Evolutionary conservation across 2,113 vertebrate genomes (phyloP), one percentile per base, ranked within the genome.

Genomic region (Ploceus nigricollis): DNA sequence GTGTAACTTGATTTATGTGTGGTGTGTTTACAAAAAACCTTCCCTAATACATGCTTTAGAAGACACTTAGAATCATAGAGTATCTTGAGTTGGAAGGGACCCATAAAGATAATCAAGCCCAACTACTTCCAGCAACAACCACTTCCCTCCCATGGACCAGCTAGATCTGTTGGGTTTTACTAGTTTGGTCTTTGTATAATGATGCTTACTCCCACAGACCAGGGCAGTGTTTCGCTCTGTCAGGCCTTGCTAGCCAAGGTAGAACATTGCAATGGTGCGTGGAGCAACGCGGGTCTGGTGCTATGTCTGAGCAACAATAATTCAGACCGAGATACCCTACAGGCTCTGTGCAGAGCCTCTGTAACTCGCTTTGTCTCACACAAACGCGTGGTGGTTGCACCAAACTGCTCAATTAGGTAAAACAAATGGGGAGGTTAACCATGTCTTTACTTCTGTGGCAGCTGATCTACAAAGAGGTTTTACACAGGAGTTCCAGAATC

Each of bases 311-410:
- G 24, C 23, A 85, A 37, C 22, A 76, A 2, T 13, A 56, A 56
- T 44, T 79, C 16, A 64, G 45, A 27, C 9, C 58, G 45, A 68
- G 30, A 15, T 30, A 27, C 4, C 1, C 0, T 23, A 4, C 0
- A 61, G 69, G 13, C 60, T 83, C 50, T 48, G 7, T 33, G 33
- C 35, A 66, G 65, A 81, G 39, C 33, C 48, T 69, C 25, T 51
- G 57, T 64, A 65, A 44, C 10, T 77, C 1, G 0, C 35, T 73
- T 69, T 51, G 31, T 72, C 25, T 69, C 63, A n/a, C 13, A 23
- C 25, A 61, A 64, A 60, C 0, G 0, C 27, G 20, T n/a, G 3
- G 1, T 28, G 10, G 4, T 68, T 25, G 10, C 27, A 89, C 22
- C 22, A 65, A 84, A 65, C 13, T n/a, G 13, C 51, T 73, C 47